Conservation (phyloP, 2,113 vertebrate species). For the Herpetotheres cachinnans region DNA sequence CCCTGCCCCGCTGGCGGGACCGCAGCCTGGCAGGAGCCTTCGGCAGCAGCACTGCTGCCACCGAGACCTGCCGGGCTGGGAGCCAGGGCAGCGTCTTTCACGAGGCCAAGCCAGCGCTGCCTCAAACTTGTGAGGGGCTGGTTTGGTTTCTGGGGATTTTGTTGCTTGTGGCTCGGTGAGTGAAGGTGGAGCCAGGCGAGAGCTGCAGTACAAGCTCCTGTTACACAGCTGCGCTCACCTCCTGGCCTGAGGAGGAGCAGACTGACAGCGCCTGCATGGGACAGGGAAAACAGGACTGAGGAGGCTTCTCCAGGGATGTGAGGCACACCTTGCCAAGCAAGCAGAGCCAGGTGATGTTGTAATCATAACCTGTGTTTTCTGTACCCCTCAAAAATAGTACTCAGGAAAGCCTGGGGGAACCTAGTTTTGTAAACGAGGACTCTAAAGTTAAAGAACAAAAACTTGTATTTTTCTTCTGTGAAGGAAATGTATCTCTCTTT, state of each 20-base stretch:
- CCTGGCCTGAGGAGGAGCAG: not conserved
- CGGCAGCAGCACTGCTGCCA: not conserved
- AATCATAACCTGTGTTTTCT: not conserved
- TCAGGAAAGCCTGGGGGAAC: not conserved
- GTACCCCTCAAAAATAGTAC: not conserved
- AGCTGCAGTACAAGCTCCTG: fast-evolving
- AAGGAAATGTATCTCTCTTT: conserved; percentile 33
- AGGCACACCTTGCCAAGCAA: not conserved
- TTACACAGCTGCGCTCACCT: fast-evolving
- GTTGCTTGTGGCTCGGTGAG: not conserved
- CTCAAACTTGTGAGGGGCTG: too few species aligned
- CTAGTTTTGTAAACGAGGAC: not conserved
- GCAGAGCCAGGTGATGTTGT: fast-evolving
- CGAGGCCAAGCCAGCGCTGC: not conserved
- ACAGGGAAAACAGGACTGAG: fast-evolving
- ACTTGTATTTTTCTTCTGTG: conserved; percentile 64
- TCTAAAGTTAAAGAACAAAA: not conserved
- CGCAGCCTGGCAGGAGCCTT: not conserved
- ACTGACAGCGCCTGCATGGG: fast-evolving
- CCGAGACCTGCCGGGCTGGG: not conserved
- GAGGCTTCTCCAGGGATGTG: not conserved
- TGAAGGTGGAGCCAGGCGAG: fast-evolving
- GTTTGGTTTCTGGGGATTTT: not conserved
- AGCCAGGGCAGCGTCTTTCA: not conserved
- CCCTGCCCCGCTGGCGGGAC: not conserved